Base-by-base conservation (phyloP, 2,888 invertebrate species). In the Mechanitis messenoides region DNA sequence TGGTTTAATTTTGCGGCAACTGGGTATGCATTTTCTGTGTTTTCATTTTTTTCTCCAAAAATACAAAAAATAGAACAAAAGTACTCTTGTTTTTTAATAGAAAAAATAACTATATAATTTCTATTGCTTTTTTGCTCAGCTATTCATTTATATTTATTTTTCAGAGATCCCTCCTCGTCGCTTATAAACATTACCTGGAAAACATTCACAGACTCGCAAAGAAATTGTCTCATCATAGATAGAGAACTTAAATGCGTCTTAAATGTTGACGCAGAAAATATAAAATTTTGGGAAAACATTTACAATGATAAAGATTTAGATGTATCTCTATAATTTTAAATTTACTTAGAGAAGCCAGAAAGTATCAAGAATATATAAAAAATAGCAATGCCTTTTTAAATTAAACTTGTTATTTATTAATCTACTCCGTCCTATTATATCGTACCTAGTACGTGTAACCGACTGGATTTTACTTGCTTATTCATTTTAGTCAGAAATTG, bases 1-100 rank as follows among this genome's bases (percentile, higher is more conserved):
- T 90, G 90, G 90, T 77, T 78, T 1, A 78, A 83, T 69, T 90
- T 90, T 59, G 88, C 89, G 35, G 74, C 67, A 20, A 77, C 76
- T 31, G 86, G 89, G 90, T 90, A 75, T 79, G 83, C 70, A 11
- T n/a, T n/a, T 53, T 31, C 7, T 20, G 4, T 20, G 28, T 20
- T 20, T 20, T n/a, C 4, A 6, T 47, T 6, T 28, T 3, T 6
- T 47, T n/a, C 3, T 1, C 6, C 12, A 20, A 47, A 20, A 45
- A 42, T 20, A 20, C 20, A 20, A 20, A 20, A 20, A 20, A 20
- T 20, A 20, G 20, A 20, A 20, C 38, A 35, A 11, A 3, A 53
- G 28, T 6, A 42, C 11, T 11, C 6, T 42, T 9, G 9, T 42
- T 42, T 42, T 9, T 11, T 11, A 42, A 42, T 9, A 9, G 2